Conservation (phyloP, 2,888 invertebrate genomes). For the Flexamia atlantica region DNA sequence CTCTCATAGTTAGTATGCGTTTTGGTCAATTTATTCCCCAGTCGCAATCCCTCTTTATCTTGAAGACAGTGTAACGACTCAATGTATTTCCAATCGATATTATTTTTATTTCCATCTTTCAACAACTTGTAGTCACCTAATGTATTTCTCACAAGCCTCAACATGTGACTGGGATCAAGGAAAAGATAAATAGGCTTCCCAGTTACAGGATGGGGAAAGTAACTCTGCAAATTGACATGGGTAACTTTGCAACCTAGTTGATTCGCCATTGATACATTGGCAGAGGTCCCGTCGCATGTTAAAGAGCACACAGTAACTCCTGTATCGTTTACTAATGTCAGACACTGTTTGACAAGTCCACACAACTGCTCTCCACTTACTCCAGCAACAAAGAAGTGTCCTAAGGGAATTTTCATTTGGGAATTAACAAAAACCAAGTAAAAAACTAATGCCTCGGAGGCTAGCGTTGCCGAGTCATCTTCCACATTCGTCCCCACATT, state of each 20-base stretch:
- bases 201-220: slow-evolving; percentile 19
- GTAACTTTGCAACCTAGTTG: slow-evolving; percentile 22
- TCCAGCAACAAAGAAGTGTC: slow-evolving; percentile 49
- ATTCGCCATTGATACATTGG: slow-evolving; percentile 16
- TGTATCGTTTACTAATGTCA: slow-evolving; percentile 18
- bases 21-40: slow-evolving; percentile 64
- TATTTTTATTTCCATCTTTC: slow-evolving; percentile 52
- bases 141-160: slow-evolving; percentile 70
- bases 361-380: slow-evolving; percentile 43
- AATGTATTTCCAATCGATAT: slow-evolving; percentile 68
- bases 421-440: slow-evolving; percentile 51
- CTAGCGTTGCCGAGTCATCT: slow-evolving; percentile 34
- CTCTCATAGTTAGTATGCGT: not conserved
- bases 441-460: slow-evolving; percentile 51
- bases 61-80: slow-evolving; percentile 68
- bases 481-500: slow-evolving; percentile 34
- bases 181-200: slow-evolving; percentile 26
- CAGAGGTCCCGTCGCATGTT: slow-evolving; percentile 35
- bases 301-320: not conserved
- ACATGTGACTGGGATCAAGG: slow-evolving; percentile 69
- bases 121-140: slow-evolving; percentile 68
- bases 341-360: slow-evolving; percentile 45
- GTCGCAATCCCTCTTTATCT: slow-evolving; percentile 68
- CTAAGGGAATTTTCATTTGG: slow-evolving; percentile 43
- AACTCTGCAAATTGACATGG: not conserved